Evolutionary conservation across 1,140 invertebrate genomes (phyloP).

Genomic region (Drosophila ananassae): DNA sequence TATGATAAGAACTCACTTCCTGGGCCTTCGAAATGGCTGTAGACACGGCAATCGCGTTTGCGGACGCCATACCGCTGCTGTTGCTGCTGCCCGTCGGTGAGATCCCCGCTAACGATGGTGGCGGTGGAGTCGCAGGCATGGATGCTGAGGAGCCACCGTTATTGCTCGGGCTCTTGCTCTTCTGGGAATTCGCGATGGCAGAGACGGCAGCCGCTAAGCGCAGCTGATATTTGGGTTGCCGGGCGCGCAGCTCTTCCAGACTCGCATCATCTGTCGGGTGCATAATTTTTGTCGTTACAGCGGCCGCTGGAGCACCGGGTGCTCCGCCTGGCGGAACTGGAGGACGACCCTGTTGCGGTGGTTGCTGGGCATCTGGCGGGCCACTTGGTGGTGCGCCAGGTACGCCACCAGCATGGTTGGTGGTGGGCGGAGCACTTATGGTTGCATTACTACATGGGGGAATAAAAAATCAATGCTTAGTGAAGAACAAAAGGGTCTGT

Average conservation of each 20-base stretch:
- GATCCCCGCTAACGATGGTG: constrained; percentile 62
- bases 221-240: constrained; percentile 88
- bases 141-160: constrained; percentile 49
- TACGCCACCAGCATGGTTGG: constrained; percentile 80
- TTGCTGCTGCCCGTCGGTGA: constrained; percentile 69
- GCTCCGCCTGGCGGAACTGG: constrained; percentile 34
- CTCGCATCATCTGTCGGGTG: constrained; percentile 98
- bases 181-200: constrained; percentile 76
- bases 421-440: constrained; percentile 88
- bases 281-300: constrained; percentile 94
- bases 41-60: constrained; percentile 75
- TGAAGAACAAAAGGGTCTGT: neutral
- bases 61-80: constrained; percentile 54
- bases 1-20: constrained; percentile 84
- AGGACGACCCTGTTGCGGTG: constrained; percentile 44
- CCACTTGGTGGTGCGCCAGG: constrained; percentile 73
- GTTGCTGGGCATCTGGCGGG: constrained; percentile 65
- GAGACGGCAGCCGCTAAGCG: constrained; percentile 69
- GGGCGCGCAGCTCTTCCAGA: constrained; percentile 93
- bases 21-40: constrained; percentile 83
- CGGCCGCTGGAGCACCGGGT: constrained; percentile 63
- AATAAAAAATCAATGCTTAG: constrained; percentile 10
- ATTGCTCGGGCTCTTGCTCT: constrained; percentile 50
- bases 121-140: constrained; percentile 66
- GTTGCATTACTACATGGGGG: constrained; percentile 87